These are phyloP conservation scores for Micropoecilia bifurca DNA, from an alignment of 2,797 vertebrate genomes.

Conservation along the genomic window DNA sequence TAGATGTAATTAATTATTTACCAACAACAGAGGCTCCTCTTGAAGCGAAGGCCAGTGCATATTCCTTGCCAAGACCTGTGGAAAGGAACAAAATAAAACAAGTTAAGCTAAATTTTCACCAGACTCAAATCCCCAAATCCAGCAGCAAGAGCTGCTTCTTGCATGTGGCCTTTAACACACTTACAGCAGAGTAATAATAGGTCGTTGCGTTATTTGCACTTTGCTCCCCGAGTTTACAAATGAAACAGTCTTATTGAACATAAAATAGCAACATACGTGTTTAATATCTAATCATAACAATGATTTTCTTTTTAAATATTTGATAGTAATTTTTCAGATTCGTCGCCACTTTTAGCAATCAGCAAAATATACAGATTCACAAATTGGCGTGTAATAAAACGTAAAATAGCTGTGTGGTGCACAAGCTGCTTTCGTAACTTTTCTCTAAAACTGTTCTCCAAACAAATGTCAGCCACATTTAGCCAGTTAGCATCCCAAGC, in stretches of 20 bases:
- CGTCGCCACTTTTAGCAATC: neutral
- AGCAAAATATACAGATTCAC: neutral
- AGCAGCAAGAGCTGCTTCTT: neutral
- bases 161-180: slow-evolving; percentile 59
- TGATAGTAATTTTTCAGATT: neutral
- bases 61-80: slow-evolving; percentile 91
- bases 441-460: neutral
- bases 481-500: slow-evolving; percentile 31
- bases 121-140: neutral
- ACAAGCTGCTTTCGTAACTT: neutral
- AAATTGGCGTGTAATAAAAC: neutral
- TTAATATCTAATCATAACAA: neutral
- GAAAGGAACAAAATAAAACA: slow-evolving; percentile 15
- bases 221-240: slow-evolving; percentile 29
- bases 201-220: slow-evolving; percentile 36
- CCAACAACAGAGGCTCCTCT: slow-evolving; percentile 95
- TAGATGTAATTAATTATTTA: slow-evolving; percentile 69
- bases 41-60: slow-evolving; percentile 94
- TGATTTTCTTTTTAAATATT: neutral
- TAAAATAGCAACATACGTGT: neutral
- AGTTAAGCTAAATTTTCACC: neutral
- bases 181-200: neutral
- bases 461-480: neutral
- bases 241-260: neutral
- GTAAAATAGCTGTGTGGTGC: neutral